Percentiles rank a stretch among this genome's conserved stretches.
Evolutionary conservation across 2,797 vertebrate genomes (phyloP).

Genomic region (Megalops cyprinoides): DNA sequence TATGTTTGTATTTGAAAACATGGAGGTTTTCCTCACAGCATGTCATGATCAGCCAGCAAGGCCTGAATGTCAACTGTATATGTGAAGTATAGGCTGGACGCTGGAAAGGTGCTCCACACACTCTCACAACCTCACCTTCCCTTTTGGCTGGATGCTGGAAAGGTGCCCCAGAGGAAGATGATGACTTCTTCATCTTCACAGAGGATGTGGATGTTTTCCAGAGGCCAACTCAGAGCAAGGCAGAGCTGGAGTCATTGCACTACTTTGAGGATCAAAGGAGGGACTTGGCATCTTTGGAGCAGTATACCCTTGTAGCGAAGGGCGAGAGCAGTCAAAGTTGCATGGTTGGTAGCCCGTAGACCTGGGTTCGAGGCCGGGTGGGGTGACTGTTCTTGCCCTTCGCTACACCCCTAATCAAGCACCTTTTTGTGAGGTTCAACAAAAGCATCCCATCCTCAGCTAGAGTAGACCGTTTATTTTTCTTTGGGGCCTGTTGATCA

Average conservation of each 20-base stretch:
- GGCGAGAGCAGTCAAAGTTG: no score
- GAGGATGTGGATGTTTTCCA: neutral
- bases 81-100: neutral
- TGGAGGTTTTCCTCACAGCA: neutral
- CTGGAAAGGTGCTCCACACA: no score
- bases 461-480: neutral
- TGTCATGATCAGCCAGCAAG: neutral
- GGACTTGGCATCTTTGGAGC: no score
- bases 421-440: constrained; percentile 14
- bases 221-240: constrained; percentile 2
- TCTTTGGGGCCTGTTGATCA: neutral
- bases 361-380: no score
- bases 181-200: constrained; percentile 19
- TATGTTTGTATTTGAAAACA: neutral
- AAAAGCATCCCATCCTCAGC: neutral
- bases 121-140: no score
- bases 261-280: constrained; percentile 11
- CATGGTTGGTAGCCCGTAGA: no score
- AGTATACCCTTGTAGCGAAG: no score
- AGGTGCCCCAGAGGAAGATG: constrained; percentile 13
- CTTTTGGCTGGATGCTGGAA: no score
- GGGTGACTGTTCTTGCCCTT: no score
- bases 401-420: no score
- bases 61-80: neutral
- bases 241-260: constrained; percentile 13